Evolutionary conservation across 2,113 vertebrate species (phyloP).

Genomic region (Colius striatus): DNA sequence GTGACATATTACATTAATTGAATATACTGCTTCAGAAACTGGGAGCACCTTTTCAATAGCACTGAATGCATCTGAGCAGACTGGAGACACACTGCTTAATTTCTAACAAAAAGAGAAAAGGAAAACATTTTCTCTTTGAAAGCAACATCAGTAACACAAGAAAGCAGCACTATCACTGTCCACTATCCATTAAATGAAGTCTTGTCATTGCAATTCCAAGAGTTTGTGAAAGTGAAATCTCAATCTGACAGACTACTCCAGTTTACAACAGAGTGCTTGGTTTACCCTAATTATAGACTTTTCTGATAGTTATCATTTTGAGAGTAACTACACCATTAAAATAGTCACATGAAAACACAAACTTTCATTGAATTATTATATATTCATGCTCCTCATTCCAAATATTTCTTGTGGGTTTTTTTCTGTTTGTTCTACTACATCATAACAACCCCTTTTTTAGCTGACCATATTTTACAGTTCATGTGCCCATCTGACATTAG

Average conservation of each 20-base stretch:
- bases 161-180: neutral
- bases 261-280: neutral
- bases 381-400: neutral
- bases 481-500: neutral
- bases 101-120: neutral
- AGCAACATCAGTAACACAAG: neutral
- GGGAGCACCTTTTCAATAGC: slow-evolving; percentile 56
- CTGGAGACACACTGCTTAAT: neutral
- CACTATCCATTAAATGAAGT: slow-evolving; percentile 1
- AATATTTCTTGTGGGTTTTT: neutral
- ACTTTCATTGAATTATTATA: slow-evolving; percentile 39
- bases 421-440: neutral
- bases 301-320: neutral
- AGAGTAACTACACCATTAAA: neutral
- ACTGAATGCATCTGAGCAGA: slow-evolving; percentile 24
- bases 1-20: slow-evolving; percentile 69
- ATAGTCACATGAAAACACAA: slow-evolving; percentile 34
- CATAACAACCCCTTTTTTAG: neutral
- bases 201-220: neutral
- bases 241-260: neutral
- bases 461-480: neutral
- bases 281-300: neutral
- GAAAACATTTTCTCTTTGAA: neutral
- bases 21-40: slow-evolving; percentile 61
- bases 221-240: neutral